Conservation (phyloP, 2,888 invertebrate species). For the Choreutis nemorana region DNA sequence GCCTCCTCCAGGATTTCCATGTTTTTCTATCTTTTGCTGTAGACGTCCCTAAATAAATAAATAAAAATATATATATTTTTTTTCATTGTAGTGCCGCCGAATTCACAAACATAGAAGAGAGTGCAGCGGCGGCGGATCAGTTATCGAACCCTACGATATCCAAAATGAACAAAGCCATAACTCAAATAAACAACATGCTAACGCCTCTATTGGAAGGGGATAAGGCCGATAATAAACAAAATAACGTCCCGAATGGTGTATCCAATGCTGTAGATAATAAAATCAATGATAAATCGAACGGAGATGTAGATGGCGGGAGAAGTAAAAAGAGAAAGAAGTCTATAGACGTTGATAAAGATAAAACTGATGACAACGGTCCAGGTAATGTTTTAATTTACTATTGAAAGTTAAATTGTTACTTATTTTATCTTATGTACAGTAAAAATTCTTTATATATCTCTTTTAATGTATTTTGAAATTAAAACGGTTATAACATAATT, state of each 20-base stretch:
- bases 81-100: slow-evolving; percentile 25
- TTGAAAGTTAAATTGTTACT: no score
- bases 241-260: slow-evolving; percentile 16
- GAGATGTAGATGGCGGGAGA: slow-evolving; percentile 9
- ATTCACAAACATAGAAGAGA: slow-evolving; percentile 17
- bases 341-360: slow-evolving; percentile 5
- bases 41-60: no score
- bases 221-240: slow-evolving; percentile 5
- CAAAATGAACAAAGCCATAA: slow-evolving; percentile 31
- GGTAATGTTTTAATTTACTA: no score
- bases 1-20: no score
- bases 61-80: slow-evolving; percentile 3
- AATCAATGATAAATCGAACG: slow-evolving; percentile 11
- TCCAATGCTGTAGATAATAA: no score
- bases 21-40: no score
- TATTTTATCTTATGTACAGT: no score
- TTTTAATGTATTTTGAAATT: no score
- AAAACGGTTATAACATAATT: no score
- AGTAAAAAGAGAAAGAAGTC: slow-evolving; percentile 10
- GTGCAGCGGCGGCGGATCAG: slow-evolving; percentile 14
- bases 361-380: slow-evolving; percentile 3
- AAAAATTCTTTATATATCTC: no score
- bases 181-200: slow-evolving; percentile 25
- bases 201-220: slow-evolving; percentile 15
- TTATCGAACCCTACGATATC: slow-evolving; percentile 16